phyloP scores from a whole-genome alignment of 2,113 vertebrate species.

The Tylochromis polylepis region DNA sequence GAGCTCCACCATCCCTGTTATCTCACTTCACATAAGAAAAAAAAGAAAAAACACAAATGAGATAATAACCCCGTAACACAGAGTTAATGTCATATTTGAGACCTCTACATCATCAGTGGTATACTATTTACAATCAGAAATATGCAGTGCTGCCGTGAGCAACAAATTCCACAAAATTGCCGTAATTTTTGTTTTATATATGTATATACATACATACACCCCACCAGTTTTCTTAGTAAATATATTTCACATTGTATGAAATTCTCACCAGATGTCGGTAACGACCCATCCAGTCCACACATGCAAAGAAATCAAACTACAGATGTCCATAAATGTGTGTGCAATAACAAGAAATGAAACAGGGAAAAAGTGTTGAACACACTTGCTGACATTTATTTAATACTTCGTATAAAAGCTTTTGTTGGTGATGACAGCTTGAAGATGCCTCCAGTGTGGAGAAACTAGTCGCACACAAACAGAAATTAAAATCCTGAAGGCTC shows the following conservation, averaged over 20 bases:
- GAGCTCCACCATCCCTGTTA: neutral
- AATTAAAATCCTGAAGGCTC: neutral
- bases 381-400: neutral
- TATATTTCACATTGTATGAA: neutral
- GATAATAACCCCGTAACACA: neutral
- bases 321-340: neutral
- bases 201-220: too few species aligned
- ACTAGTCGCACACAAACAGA: neutral
- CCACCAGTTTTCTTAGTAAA: neutral
- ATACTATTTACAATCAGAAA: neutral
- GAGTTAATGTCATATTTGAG: neutral
- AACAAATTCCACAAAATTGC: neutral
- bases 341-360: neutral
- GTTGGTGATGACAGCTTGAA: neutral
- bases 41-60: neutral
- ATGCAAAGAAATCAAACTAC: neutral
- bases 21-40: neutral
- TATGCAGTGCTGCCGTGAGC: neutral
- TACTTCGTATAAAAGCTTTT: rapidly evolving
- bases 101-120: neutral
- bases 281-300: rapidly evolving
- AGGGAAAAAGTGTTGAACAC: neutral
- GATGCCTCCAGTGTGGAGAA: neutral
- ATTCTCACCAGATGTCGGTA: neutral
- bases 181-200: neutral